phyloP scores from a whole-genome alignment of 2,113 vertebrate genomes.

The Eptesicus fuscus region DNA sequence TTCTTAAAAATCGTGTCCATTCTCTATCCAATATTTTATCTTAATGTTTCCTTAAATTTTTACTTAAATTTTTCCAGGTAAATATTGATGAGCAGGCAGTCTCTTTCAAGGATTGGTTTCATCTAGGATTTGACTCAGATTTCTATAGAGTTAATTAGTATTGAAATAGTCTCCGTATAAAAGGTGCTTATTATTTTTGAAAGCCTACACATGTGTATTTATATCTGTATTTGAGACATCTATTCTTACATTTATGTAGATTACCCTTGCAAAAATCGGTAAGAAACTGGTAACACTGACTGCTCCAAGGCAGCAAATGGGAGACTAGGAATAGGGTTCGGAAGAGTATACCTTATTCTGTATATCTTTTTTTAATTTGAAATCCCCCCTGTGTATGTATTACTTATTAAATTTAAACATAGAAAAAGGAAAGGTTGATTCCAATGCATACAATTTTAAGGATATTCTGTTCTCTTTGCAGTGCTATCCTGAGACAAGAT shows the following conservation, averaged over 20 bases:
- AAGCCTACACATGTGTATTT: background rate
- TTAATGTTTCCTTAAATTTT: background rate
- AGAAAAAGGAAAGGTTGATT: background rate
- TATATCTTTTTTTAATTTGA: background rate
- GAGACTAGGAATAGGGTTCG: background rate
- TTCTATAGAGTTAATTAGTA: background rate
- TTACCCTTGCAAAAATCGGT: background rate
- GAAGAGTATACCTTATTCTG: background rate
- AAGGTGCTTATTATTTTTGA: background rate
- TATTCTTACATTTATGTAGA: background rate
- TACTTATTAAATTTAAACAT: background rate
- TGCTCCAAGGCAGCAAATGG: background rate
- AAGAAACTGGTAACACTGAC: background rate
- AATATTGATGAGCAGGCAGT: background rate
- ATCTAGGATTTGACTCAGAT: background rate
- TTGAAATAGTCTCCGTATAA: background rate
- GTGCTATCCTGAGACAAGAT: constrained; percentile 73
- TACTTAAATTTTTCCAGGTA: background rate
- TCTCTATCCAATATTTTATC: background rate
- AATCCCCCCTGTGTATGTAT: background rate
- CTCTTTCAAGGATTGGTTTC: background rate
- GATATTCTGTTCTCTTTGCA: background rate
- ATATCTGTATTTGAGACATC: background rate
- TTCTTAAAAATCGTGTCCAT: background rate
- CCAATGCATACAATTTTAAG: background rate